A percentile compares a stretch with the other conserved stretches of the same genome.
Conservation (phyloP, 2,888 invertebrate genomes). For the Scaptomyza cyrtandrae region DNA sequence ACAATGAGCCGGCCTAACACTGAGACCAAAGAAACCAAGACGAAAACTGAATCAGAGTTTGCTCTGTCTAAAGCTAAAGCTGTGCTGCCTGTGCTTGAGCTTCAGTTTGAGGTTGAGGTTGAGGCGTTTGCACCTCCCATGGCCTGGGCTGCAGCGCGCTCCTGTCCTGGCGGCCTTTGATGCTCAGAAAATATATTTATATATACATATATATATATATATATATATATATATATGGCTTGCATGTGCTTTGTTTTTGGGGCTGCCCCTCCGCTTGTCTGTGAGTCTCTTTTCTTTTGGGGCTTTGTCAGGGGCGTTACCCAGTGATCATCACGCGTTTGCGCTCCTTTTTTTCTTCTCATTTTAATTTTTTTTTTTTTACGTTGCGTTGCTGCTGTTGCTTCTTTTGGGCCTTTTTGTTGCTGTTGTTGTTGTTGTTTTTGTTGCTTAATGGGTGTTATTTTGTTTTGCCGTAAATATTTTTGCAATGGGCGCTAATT, state of each 20-base stretch:
- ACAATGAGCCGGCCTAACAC: conserved; percentile 43
- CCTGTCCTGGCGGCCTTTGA: conserved; percentile 56
- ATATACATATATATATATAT: conserved; percentile 8
- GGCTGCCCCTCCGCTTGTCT: conserved; percentile 21
- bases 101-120: conserved; percentile 5
- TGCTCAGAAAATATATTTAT: conserved; percentile 19
- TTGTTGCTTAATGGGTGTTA: conserved; percentile 80
- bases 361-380: background rate
- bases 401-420: conserved; percentile 7
- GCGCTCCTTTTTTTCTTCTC: conserved; percentile 59
- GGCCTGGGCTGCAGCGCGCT: conserved; percentile 56
- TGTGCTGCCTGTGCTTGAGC: background rate
- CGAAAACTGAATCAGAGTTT: conserved; percentile 3
- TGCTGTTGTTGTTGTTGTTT: background rate
- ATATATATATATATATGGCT: conserved; percentile 5
- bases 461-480: conserved; percentile 81
- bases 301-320: conserved; percentile 81
- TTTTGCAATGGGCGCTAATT: conserved; percentile 81
- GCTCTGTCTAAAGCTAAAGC: background rate
- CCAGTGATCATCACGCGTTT: conserved; percentile 83
- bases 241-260: conserved; percentile 39
- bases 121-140: conserved; percentile 80
- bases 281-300: conserved; percentile 50
- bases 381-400: conserved; percentile 9
- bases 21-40: background rate